Evolutionary conservation across 2,113 vertebrate species (phyloP).

Genomic region (Herpetotheres cachinnans): DNA sequence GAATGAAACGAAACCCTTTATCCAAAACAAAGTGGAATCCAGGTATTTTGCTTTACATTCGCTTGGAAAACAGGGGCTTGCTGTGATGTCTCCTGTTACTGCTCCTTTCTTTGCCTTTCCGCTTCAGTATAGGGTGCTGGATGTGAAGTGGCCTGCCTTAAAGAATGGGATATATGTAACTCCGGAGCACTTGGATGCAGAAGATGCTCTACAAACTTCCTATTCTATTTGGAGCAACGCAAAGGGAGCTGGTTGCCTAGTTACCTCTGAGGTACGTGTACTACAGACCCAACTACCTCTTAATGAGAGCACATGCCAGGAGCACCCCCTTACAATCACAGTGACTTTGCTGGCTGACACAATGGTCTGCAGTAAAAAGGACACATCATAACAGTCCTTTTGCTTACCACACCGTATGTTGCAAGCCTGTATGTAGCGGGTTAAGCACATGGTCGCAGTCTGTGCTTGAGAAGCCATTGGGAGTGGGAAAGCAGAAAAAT

Average conservation of each 20-base stretch:
- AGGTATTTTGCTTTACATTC: neutral
- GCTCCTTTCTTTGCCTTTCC: neutral
- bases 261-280: neutral
- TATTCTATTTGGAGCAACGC: neutral
- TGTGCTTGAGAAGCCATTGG: neutral
- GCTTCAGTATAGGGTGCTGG: neutral
- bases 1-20: neutral
- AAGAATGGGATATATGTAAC: neutral
- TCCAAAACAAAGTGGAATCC: neutral
- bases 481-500: neutral
- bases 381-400: neutral
- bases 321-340: neutral
- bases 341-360: neutral
- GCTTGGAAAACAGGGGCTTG: neutral
- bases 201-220: neutral
- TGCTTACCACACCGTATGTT: neutral
- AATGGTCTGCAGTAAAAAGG: neutral
- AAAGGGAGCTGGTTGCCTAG: neutral
- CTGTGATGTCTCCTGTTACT: neutral
- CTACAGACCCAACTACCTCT: neutral
- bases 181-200: neutral
- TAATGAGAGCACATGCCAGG: neutral
- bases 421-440: neutral
- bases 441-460: neutral
- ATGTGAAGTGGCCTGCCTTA: neutral